phyloP scores from a whole-genome alignment of 2,113 vertebrate genomes.

The Chroicocephalus ridibundus region DNA sequence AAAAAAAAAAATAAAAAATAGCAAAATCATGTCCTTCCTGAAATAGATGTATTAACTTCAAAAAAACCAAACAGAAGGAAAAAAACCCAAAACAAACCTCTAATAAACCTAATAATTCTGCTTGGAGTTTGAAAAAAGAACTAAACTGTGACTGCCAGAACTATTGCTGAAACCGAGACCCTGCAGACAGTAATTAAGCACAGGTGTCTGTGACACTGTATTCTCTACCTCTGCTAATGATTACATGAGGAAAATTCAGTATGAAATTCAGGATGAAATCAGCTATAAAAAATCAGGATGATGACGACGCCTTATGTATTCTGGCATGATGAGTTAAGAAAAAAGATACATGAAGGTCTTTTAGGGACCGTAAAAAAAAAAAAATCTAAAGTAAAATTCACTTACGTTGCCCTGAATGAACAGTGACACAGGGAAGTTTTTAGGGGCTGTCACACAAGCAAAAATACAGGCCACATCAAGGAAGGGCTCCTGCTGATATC shows the following conservation, averaged over 20 bases:
- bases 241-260: not conserved
- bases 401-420: not conserved
- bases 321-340: not conserved
- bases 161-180: not conserved
- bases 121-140: not conserved
- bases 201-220: not conserved
- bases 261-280: not conserved
- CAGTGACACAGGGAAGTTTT: not conserved
- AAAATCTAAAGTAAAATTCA: not conserved
- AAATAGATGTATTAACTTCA: not conserved
- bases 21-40: not conserved
- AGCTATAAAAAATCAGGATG: not conserved
- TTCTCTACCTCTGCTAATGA: not conserved
- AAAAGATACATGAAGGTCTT: not conserved
- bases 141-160: not conserved
- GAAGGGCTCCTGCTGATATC: not conserved
- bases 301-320: not conserved
- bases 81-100: accelerated
- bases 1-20: not conserved
- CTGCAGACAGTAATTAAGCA: not conserved
- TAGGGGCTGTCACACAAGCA: not conserved
- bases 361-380: not conserved
- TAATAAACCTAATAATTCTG: not conserved
- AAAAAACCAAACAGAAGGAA: not conserved
- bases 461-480: not conserved